phyloP scores from a whole-genome alignment of 1,140 invertebrate genomes.

The Ceratosolen fusciceps region DNA sequence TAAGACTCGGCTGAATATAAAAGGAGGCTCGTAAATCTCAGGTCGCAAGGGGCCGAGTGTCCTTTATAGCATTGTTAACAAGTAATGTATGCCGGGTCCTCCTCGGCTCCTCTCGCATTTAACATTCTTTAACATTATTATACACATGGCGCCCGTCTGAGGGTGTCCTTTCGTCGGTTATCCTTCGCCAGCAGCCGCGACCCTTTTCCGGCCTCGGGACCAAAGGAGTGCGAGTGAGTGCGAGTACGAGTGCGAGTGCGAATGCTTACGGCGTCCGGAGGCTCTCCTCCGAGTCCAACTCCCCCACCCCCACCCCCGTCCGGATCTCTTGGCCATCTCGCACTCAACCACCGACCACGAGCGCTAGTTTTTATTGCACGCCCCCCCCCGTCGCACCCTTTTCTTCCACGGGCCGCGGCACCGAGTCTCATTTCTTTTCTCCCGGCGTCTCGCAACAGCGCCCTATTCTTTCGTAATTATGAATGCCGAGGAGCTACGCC shows the following conservation, averaged over 20 bases:
- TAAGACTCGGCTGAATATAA: conserved; percentile 51
- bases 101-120: conserved; percentile 61
- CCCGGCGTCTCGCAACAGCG: conserved; percentile 38
- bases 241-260: no score
- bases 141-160: conserved; percentile 69
- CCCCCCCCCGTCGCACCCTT: conserved; percentile 23
- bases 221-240: conserved; percentile 13
- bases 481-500: conserved; percentile 21
- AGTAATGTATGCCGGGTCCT: conserved; percentile 69
- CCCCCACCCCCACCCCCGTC: neutral
- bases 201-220: conserved; percentile 46
- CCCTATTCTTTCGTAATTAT: conserved; percentile 51
- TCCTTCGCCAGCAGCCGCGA: conserved; percentile 20
- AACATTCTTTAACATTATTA: conserved; percentile 72
- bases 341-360: no score
- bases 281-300: neutral
- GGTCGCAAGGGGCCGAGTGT: conserved; percentile 66
- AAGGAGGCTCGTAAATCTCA: conserved; percentile 50
- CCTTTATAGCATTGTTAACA: conserved; percentile 73
- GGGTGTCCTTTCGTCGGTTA: conserved; percentile 33
- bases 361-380: conserved; percentile 39
- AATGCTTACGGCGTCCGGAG: neutral
- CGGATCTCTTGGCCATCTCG: neutral
- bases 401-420: conserved; percentile 17
- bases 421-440: conserved; percentile 51